Evolutionary conservation across 2,113 vertebrate genomes (phyloP).

Genomic region (Oriolus oriolus): DNA sequence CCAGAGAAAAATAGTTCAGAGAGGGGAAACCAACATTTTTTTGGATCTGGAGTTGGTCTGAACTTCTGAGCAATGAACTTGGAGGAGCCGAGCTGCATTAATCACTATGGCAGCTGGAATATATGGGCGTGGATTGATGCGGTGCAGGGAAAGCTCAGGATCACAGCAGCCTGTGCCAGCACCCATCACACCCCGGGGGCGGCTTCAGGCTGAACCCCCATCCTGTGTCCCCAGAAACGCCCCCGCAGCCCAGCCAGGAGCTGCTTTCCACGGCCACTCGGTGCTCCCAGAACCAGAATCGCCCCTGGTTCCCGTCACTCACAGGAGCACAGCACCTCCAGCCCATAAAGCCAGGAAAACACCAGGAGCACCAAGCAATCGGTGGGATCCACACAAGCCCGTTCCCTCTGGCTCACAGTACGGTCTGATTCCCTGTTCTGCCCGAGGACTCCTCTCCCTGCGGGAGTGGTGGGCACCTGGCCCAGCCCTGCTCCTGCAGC

Average conservation of each 20-base stretch:
- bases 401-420: background rate
- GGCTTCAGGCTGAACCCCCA: background rate
- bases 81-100: background rate
- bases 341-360: background rate
- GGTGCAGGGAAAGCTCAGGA: no score
- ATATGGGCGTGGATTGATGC: rapidly evolving
- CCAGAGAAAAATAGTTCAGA: background rate
- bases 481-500: background rate
- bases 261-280: rapidly evolving
- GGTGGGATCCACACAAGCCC: background rate
- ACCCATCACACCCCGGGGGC: background rate
- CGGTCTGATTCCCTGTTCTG: rapidly evolving
- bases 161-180: background rate
- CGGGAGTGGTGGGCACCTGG: rapidly evolving
- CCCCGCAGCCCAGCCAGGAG: background rate
- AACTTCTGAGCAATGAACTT: background rate
- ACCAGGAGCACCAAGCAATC: rapidly evolving
- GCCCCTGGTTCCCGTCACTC: rapidly evolving
- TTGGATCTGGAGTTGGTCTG: background rate
- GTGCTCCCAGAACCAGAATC: background rate
- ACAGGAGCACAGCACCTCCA: background rate
- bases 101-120: background rate
- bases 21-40: background rate
- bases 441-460: rapidly evolving
- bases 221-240: rapidly evolving